These are phyloP conservation scores for Drosophila eohydei DNA, from an alignment of 2,888 invertebrate species.

Conservation along the genomic window DNA sequence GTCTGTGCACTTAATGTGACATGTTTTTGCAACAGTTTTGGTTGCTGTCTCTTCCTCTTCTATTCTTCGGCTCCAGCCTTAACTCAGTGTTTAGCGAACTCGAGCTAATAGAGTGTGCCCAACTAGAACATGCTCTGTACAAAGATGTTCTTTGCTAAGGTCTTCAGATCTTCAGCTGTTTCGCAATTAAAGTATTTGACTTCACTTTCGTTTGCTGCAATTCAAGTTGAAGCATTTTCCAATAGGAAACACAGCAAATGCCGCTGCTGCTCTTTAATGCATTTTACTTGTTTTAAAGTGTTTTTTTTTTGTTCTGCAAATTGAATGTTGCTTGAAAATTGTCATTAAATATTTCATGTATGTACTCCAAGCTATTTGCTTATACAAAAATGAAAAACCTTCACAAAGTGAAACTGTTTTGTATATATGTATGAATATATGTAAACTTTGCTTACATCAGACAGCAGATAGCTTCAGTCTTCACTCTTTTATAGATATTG, in stretches of 20 bases:
- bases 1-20: constrained; percentile 75
- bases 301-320: constrained; percentile 28
- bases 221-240: neutral
- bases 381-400: neutral
- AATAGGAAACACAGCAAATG: neutral
- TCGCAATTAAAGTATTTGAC: neutral
- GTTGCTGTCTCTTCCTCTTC: constrained; percentile 33
- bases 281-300: constrained; percentile 72
- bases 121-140: constrained; percentile 10
- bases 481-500: too few relatives aligned
- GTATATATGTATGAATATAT: too few relatives aligned
- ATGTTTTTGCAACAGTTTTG: constrained; percentile 77
- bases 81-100: constrained; percentile 9
- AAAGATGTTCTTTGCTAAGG: neutral
- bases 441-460: too few relatives aligned
- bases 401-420: too few relatives aligned
- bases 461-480: too few relatives aligned
- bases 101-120: neutral
- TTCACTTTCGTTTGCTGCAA: neutral
- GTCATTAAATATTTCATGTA: constrained; percentile 44
- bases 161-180: neutral
- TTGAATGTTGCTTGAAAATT: constrained; percentile 17
- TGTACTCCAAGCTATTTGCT: neutral
- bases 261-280: constrained; percentile 51
- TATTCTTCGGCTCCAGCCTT: constrained; percentile 21